Base-by-base conservation (phyloP, 2,797 vertebrate genomes). In the Poeciliopsis gracilis region DNA sequence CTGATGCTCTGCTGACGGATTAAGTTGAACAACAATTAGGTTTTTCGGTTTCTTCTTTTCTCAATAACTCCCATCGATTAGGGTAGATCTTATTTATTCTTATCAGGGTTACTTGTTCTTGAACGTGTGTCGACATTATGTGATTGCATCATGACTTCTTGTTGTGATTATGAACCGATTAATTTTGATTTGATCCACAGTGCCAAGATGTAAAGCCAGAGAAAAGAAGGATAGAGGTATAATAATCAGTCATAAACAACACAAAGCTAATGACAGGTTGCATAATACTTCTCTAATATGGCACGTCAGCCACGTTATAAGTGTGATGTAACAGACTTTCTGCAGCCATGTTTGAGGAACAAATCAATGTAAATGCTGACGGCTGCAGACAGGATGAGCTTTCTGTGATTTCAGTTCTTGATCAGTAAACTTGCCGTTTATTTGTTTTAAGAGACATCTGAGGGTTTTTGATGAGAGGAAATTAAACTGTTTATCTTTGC, bases 251-350 rank as follows among this genome's bases (percentile, higher is more conserved):
- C 38, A 69, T 28, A 70, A 43, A 28, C 38, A 70, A n/a, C 25
- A 45, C 5, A 16, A 23, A 23, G 36, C 18, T 36, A 66, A 38
- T 66, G 63, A 66, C 63, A n/a, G 66, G 59, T 36, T 72, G 11
- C 18, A 33, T 71, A 71, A 61, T 49, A 47, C n/a, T 16, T 1
- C 18, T 1, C n/a, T 30, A 23, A 1, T 5, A 36, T 20, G 11
- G 15, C 53, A 74, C 2, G 20, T 12, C 16, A 51, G 18, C 36
- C 20, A n/a, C 11, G 12, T 3, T 28, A 49, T 57, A 18, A 41
- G 2, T 53, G 66, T 41, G 18, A 55, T 78, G 72, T 36, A 81
- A 86, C 6, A 41, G 45, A 49, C 23, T 23, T 53, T 4, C 15
- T 20, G 74, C 63, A 13, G 55, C 71, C 57, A 11, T 49, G 36